These are phyloP conservation scores for Ciconia maguari DNA, from an alignment of 2,113 vertebrate genomes.

Conservation along the genomic window DNA sequence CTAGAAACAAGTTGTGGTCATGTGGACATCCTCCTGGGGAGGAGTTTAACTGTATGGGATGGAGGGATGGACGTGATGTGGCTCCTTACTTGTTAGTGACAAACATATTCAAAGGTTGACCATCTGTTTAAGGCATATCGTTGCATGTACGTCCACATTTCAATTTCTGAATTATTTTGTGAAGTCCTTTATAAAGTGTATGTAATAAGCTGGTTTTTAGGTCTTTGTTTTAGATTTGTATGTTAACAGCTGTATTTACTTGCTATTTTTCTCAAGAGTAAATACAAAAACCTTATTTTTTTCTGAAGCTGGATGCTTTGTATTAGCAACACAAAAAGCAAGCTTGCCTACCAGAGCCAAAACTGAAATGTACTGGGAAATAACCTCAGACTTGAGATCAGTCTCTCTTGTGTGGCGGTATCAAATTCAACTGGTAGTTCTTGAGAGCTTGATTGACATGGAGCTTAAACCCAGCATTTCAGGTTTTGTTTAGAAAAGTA, in stretches of 20 bases:
- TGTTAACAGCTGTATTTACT: background rate
- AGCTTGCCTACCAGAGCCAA: background rate
- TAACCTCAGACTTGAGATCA: background rate
- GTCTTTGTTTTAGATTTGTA: background rate
- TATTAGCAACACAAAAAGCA: background rate
- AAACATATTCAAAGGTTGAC: background rate
- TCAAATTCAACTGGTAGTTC: background rate
- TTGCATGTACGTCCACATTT: background rate
- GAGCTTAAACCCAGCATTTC: background rate
- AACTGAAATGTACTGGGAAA: background rate
- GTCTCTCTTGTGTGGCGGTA: background rate
- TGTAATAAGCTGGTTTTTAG: background rate
- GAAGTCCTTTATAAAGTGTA: background rate
- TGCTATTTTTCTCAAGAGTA: background rate
- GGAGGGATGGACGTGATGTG: background rate
- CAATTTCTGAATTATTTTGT: background rate
- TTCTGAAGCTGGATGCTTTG: background rate
- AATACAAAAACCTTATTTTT: background rate
- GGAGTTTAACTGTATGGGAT: background rate
- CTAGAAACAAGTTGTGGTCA: background rate
- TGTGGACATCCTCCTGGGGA: background rate
- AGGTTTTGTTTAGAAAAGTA: background rate
- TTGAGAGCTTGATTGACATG: background rate
- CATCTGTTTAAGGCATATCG: fast-evolving
- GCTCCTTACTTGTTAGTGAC: background rate